phyloP scores from a whole-genome alignment of 2,888 invertebrate genomes.

The Trissolcus brochymenae region DNA sequence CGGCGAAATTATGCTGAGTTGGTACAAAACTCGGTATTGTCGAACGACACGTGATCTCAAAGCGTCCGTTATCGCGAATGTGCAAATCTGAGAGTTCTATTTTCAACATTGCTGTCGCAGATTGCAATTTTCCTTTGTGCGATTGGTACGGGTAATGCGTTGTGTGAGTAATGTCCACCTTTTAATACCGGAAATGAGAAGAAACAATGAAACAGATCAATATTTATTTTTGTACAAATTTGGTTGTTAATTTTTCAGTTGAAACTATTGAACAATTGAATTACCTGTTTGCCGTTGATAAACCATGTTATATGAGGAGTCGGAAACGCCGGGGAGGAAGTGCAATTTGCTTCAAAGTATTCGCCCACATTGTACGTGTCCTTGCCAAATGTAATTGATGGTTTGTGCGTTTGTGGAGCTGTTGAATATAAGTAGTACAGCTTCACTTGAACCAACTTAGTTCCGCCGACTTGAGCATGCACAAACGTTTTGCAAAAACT shows the following conservation, averaged over 20 bases:
- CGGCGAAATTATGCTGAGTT: slow-evolving; percentile 79
- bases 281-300: slow-evolving; percentile 86
- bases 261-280: slow-evolving; percentile 62
- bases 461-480: neutral
- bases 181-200: too few relatives aligned
- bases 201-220: neutral
- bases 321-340: slow-evolving; percentile 84
- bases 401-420: slow-evolving; percentile 84
- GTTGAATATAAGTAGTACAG: slow-evolving; percentile 20
- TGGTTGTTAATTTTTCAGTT: too few relatives aligned
- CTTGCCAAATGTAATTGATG: slow-evolving; percentile 84
- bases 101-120: slow-evolving; percentile 83
- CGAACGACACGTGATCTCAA: slow-evolving; percentile 86
- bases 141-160: slow-evolving; percentile 66
- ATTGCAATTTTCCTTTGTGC: slow-evolving; percentile 66
- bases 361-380: slow-evolving; percentile 83
- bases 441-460: too few relatives aligned
- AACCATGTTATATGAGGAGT: slow-evolving; percentile 88
- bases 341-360: slow-evolving; percentile 84
- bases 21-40: slow-evolving; percentile 84
- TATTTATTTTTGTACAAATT: too few relatives aligned
- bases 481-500: too few relatives aligned
- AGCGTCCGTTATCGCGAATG: slow-evolving; percentile 82
- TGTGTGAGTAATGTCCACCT: slow-evolving; percentile 69
- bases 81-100: slow-evolving; percentile 85